Conservation (phyloP, 1,140 invertebrate species). For the Gonioctena quinquepunctata region DNA sequence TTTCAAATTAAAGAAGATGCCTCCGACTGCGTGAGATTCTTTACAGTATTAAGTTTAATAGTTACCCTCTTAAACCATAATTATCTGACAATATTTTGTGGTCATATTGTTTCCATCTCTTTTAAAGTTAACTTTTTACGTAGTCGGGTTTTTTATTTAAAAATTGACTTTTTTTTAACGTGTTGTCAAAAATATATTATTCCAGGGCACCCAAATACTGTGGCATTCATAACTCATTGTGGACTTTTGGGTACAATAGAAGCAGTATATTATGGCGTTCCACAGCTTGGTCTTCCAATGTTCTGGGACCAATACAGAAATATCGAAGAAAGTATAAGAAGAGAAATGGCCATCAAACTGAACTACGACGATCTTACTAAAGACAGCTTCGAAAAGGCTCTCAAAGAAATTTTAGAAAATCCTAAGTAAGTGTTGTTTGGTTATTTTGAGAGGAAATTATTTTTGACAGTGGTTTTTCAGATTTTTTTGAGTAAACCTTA, state of each 20-base stretch:
- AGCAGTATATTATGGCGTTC: conserved; percentile 58
- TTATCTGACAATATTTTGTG: too few species aligned
- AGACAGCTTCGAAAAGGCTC: conserved; percentile 15
- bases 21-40: too few species aligned
- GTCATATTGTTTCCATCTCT: too few species aligned
- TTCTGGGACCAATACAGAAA: conserved; percentile 39
- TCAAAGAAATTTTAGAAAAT: conserved; percentile 30
- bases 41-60: too few species aligned
- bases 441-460: too few species aligned
- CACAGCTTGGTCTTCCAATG: conserved; percentile 56
- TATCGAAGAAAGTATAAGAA: conserved; percentile 40
- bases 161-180: background rate
- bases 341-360: conserved; percentile 25
- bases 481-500: too few species aligned
- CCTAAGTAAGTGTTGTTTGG: conserved; percentile 36
- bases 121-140: too few species aligned
- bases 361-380: conserved; percentile 30
- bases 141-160: too few species aligned
- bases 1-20: too few species aligned
- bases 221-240: conserved; percentile 41
- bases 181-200: conserved; percentile 24
- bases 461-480: too few species aligned
- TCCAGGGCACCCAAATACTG: conserved; percentile 39
- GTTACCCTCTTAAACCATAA: too few species aligned
- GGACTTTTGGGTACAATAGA: conserved; percentile 51